A percentile compares a stretch with the other conserved stretches of the same genome.
phyloP scores from a whole-genome alignment of 1,140 invertebrate genomes.

The Micrasema minimum region DNA sequence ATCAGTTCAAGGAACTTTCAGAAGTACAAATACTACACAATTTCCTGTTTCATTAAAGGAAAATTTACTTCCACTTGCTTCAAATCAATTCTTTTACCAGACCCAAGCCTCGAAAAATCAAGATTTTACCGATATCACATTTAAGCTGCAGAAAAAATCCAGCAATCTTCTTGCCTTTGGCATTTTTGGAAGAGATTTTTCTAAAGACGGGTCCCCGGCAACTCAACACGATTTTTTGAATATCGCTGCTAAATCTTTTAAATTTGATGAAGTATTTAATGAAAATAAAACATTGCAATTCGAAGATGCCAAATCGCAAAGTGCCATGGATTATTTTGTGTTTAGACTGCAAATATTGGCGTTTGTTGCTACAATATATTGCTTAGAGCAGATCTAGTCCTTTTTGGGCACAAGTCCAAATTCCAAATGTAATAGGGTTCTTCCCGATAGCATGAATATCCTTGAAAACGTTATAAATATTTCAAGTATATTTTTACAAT shows the following conservation, averaged over 20 bases:
- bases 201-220: constrained; percentile 53
- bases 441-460: no score
- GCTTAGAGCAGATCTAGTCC: constrained; percentile 63
- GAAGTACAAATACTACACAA: constrained; percentile 53
- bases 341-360: constrained; percentile 59
- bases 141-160: constrained; percentile 52
- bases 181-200: constrained; percentile 57
- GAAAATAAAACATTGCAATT: constrained; percentile 52
- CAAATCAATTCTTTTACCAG: constrained; percentile 52
- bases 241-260: background rate
- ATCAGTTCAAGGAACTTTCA: constrained; percentile 56
- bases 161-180: constrained; percentile 56
- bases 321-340: constrained; percentile 61
- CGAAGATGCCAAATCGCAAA: constrained; percentile 10
- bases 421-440: no score
- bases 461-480: no score
- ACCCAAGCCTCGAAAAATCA: constrained; percentile 4
- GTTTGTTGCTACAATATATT: constrained; percentile 61
- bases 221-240: constrained; percentile 37
- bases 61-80: constrained; percentile 45
- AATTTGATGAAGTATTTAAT: background rate
- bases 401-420: no score
- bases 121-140: constrained; percentile 50
- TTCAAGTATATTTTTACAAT: no score
- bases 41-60: constrained; percentile 57